Evolutionary conservation across 1,140 invertebrate species (phyloP).

Genomic region (Heliconius congener): DNA sequence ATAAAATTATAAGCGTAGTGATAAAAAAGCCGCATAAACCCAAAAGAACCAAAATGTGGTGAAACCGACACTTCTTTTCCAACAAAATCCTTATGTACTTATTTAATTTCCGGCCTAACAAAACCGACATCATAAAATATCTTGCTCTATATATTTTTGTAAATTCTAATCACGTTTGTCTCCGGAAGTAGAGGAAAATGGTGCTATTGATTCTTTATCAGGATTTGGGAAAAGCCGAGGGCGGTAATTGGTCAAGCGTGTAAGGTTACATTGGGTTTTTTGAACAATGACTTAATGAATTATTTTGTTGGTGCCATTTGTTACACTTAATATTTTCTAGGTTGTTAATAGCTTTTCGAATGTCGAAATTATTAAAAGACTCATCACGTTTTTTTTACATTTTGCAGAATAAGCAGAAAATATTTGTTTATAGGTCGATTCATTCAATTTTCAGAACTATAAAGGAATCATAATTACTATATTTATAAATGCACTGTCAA

Average conservation of each 20-base stretch:
- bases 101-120: conserved; percentile 11
- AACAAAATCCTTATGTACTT: conserved; percentile 18
- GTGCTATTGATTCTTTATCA: conserved; percentile 36
- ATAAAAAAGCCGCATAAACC: background rate
- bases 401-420: too few relatives aligned
- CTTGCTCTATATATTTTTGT: conserved; percentile 11
- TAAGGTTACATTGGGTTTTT: conserved; percentile 19
- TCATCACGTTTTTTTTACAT: background rate
- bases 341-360: too few relatives aligned
- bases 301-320: background rate
- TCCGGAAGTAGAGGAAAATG: conserved; percentile 34
- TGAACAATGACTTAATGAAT: background rate
- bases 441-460: background rate
- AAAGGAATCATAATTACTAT: background rate
- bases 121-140: conserved; percentile 16
- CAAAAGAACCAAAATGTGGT: background rate
- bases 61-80: background rate
- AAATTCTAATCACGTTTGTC: conserved; percentile 36
- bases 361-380: background rate
- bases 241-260: conserved; percentile 32
- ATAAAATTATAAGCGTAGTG: background rate
- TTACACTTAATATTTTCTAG: background rate
- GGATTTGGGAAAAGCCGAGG: conserved; percentile 16
- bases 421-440: too few relatives aligned
- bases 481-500: background rate